A percentile compares a stretch with the other conserved stretches of the same genome.
Conservation (phyloP, 2,888 invertebrate genomes). For the Mesorhabditis sp. region DNA sequence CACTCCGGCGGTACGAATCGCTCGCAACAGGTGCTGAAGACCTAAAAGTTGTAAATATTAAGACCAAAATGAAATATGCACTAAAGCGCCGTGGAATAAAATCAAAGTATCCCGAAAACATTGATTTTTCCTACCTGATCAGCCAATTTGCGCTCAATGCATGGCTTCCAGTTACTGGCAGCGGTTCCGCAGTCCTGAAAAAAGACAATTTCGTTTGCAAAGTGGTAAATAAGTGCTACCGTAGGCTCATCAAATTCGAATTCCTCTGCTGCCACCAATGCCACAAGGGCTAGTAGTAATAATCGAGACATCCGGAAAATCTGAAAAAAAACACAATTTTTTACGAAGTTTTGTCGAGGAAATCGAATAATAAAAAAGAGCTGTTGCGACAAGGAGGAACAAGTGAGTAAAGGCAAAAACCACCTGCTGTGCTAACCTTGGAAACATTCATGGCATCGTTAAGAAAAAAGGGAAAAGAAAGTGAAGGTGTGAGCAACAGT, state of each 20-base stretch:
- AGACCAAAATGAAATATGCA: too few relatives aligned
- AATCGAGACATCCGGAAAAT: not conserved
- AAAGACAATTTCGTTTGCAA: not conserved
- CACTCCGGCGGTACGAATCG: constrained; percentile 56
- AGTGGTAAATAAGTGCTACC: not conserved
- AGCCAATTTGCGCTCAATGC: constrained; percentile 55
- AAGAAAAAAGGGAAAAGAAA: too few relatives aligned
- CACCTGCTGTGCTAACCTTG: too few relatives aligned
- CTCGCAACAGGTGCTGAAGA: constrained; percentile 54
- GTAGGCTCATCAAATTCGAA: constrained; percentile 4
- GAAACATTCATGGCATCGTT: too few relatives aligned
- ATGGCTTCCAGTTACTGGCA: constrained; percentile 55
- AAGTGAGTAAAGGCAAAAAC: too few relatives aligned
- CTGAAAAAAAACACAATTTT: too few relatives aligned
- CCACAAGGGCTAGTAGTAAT: not conserved
- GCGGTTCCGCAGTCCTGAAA: constrained; percentile 53
- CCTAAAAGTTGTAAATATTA: constrained; percentile 15
- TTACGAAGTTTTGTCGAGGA: too few relatives aligned
- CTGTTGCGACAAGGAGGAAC: too few relatives aligned
- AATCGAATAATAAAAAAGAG: too few relatives aligned
- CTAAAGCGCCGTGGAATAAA: not conserved
- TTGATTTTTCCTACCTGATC: constrained; percentile 33
- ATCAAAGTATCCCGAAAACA: not conserved
- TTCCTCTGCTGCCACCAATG: not conserved
- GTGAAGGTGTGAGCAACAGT: too few relatives aligned